Base-by-base conservation (phyloP, 2,113 vertebrate species). In the Corydoras maculifer region DNA sequence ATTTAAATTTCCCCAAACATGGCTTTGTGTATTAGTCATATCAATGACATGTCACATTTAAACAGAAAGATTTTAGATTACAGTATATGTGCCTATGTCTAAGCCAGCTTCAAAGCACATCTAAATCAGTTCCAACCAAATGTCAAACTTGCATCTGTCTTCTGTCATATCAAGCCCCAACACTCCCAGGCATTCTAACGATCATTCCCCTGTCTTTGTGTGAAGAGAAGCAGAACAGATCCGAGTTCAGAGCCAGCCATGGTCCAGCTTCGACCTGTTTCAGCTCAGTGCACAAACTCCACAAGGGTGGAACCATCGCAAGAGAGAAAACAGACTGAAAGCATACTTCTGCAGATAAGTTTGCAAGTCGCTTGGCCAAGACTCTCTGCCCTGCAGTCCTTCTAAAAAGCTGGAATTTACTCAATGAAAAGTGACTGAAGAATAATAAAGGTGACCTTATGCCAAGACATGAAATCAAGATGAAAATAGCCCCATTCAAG, bases 171-270 rank as follows among this genome's bases (percentile, higher is more conserved):
- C 69, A 62, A 69, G 70, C 57, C 69, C 58, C 25, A 68, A 64
- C 69, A 62, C 74, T 78, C 51, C 63, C 73, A 75, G 58, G 77
- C 48, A 67, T 66, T 67, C 30, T 61, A 49, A 63, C 70, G 15
- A 43, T 60, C 65, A 49, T 55, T 75, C 65, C 53, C 49, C 54
- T 58, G 66, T 35, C 57, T 69, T 51, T 53, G 50, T 73, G 62
- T 59, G 62, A 78, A 54, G 64, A 75, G 77, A 79, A 66, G 58
- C 77, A 73, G 71, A 79, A 69, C 73, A 75, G 66, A 65, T 51
- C 70, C 31, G 58, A 72, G 70, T 60, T 69, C 60, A 65, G 61
- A 65, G 69, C 55, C 43, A 68, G 70, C 65, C 55, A 14, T 50
- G 61, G 62, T 54, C 68, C 57, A 50, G 64, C 35, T 43, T 43